These are phyloP conservation scores for Nycticebus coucang DNA, from an alignment of 2,113 vertebrate species.

Conservation along the genomic window DNA sequence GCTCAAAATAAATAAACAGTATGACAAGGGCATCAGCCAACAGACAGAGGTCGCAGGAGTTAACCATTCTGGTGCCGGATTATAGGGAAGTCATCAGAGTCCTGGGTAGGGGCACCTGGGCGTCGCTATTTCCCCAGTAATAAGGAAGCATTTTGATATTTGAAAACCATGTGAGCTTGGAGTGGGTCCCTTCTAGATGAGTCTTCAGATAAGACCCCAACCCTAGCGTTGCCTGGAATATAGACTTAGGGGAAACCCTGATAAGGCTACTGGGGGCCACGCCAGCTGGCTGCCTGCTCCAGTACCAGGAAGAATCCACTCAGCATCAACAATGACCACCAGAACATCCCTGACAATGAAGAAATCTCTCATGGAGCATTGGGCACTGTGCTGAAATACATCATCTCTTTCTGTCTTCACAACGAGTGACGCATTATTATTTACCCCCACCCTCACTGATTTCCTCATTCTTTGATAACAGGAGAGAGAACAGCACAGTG, in stretches of 20 bases:
- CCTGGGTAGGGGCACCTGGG: too few relatives aligned
- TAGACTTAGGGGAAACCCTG: not conserved
- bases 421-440: fast-evolving
- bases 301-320: not conserved
- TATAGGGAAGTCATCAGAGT: not conserved
- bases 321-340: not conserved
- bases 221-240: not conserved
- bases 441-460: not conserved
- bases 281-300: not conserved
- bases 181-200: not conserved
- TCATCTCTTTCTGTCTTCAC: fast-evolving
- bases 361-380: too few relatives aligned
- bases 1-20: too few relatives aligned
- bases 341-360: fast-evolving
- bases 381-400: fast-evolving
- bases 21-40: not conserved
- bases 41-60: not conserved
- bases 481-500: fast-evolving
- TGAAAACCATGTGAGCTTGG: not conserved
- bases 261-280: not conserved
- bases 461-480: not conserved
- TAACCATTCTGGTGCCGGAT: not conserved
- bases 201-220: not conserved
- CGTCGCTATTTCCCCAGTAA: not conserved
- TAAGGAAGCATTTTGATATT: not conserved